phyloP scores from a whole-genome alignment of 1,140 invertebrate genomes.

The Neodiprion fabricii region DNA sequence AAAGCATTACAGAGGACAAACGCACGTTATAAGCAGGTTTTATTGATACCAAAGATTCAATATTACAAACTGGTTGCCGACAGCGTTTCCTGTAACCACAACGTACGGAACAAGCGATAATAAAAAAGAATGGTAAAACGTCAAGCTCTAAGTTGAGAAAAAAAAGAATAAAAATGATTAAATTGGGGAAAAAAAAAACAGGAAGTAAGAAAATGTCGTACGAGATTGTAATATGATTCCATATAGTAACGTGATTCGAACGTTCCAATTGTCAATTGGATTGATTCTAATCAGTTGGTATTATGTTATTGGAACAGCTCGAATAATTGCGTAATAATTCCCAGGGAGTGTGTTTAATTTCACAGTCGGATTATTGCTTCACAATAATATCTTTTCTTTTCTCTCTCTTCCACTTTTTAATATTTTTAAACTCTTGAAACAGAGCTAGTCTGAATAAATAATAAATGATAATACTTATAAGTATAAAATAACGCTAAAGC shows the following conservation, averaged over 20 bases:
- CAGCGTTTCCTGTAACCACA: no score
- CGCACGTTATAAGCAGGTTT: no score
- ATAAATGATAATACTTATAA: constrained; percentile 4
- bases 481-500: not conserved
- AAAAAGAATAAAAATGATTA: not conserved
- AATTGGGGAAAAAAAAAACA: not conserved
- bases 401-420: constrained; percentile 18
- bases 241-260: not conserved
- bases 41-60: no score
- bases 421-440: constrained; percentile 23
- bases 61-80: no score
- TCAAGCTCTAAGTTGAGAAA: not conserved
- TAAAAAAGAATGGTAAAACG: no score
- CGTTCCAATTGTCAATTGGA: not conserved
- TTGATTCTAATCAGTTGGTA: not conserved
- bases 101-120: no score
- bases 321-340: not conserved
- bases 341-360: constrained; percentile 35
- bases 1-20: no score
- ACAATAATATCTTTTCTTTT: constrained; percentile 16
- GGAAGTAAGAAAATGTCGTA: not conserved
- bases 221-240: not conserved
- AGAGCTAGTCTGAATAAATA: constrained; percentile 21
- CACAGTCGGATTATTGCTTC: constrained; percentile 40
- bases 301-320: no score